These are phyloP conservation scores for Diorhabda carinulata DNA, from an alignment of 1,140 invertebrate genomes.

Conservation along the genomic window DNA sequence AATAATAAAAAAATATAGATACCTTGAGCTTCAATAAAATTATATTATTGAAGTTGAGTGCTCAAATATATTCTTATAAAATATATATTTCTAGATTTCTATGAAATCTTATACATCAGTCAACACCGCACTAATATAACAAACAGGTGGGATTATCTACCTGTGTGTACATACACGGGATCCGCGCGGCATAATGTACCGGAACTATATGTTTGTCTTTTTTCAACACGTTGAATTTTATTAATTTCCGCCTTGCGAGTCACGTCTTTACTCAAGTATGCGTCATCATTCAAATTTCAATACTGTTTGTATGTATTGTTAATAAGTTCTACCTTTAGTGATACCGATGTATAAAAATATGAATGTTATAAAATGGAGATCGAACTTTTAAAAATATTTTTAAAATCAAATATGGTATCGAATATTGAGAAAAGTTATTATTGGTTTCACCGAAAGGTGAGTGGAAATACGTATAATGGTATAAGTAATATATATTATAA, in stretches of 20 bases:
- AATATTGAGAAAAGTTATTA: not conserved
- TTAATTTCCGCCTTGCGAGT: not conserved
- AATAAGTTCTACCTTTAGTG: conserved; percentile 1
- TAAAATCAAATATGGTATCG: not conserved
- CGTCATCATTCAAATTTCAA: conserved; percentile 2
- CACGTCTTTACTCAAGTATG: not conserved
- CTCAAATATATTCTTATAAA: too few species aligned
- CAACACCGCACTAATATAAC: not conserved
- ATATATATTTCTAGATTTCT: not conserved
- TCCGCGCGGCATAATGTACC: not conserved
- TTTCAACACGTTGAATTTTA: not conserved
- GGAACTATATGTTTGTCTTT: not conserved
- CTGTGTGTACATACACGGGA: not conserved
- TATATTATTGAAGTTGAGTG: too few species aligned
- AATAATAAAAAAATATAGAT: too few species aligned
- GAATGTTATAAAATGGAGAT: not conserved
- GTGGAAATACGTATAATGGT: too few species aligned
- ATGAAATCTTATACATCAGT: not conserved
- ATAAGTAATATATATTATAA: too few species aligned
- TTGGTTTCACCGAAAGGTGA: not conserved
- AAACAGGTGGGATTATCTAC: not conserved
- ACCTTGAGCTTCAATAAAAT: too few species aligned
- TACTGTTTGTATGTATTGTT: conserved; percentile 1
- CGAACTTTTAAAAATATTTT: not conserved
- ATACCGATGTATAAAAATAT: not conserved